Evolutionary conservation across 64 coral and sea anemone species (phyloP), one percentile per base, ranked within the genome.

Genomic region (Montipora foliosa): DNA sequence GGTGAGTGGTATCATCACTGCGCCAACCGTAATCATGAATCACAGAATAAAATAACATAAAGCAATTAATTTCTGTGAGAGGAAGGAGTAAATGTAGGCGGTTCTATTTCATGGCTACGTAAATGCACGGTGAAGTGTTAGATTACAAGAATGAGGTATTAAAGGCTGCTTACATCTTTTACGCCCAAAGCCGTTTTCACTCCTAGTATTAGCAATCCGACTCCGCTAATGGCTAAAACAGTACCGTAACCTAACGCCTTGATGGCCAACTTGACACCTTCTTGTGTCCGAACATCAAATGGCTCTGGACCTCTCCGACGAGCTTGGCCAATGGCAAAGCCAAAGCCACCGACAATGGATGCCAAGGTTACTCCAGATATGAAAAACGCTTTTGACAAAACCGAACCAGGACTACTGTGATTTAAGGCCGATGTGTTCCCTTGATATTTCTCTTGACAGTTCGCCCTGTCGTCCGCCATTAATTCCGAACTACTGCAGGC

Each of bases 101-200:
- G 37, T 37, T 37, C 37, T 37, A 37, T 37, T 37, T 37, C 37
- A 37, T 37, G 37, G 1, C 37, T 1, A 37, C 37, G 37, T 37
- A 37, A 0, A 37, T 37, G 37, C 37, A 37, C 37, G 1, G 37
- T 37, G 37, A 37, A 37, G 37, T 57, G 53, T 57, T 57, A 8
- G 53, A 57, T 57, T 57, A 11, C 6, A 57, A 11, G 14, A 64
- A 55, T 55, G 52, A 55, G 52, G 52, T 55, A 29, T 29, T 29
- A 29, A 55, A 55, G 61, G 61, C 61, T 10, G 58, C 95, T 81
- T 97, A 97, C 95, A 81, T 94, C 67, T 71, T 94, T 97, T 7
- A 97, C 92, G 49, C 92, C 95, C 57, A 97, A 64, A 74, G 89
- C 89, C 47, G 80, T 94, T 84, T 97, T 97, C 57, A 97, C 95